Evolutionary conservation across 2,888 invertebrate genomes (phyloP), one percentile per base, ranked within the genome.

Genomic region (Hyposoter didymator): DNA sequence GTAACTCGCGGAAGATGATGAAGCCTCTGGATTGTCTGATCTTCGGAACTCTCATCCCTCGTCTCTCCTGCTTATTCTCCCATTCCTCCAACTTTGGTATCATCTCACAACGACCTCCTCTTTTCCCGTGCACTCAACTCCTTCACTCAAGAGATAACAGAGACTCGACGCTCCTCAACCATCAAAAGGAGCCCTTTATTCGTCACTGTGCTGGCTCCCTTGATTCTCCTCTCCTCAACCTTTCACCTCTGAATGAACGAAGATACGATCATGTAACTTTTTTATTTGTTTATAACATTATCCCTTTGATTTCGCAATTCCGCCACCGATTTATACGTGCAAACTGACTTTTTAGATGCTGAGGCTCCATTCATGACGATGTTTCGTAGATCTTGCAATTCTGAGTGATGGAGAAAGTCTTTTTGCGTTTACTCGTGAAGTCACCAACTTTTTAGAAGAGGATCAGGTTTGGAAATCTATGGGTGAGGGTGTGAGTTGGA

Each of bases 1-100:
- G 78, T 67, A 69, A 78, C 70, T 75, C 79, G 70, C 84, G 82
- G 82, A 19, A 35, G 86, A 67, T 84, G 84, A 84, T 86, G 84
- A 45, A 45, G 84, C 87, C 82, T 84, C 82, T 84, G 75, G 79
- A 66, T 66, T 83, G 67, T 64, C 66, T 19, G 49, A 74, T 69
- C 75, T 81, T 55, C 55, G 73, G 67, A 67, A 67, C 74, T 52
- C 52, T 55, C 55, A 35, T 22, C 64, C 52, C 47, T 39, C 75
- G n/a, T 76, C 70, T 35, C 39, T 39, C 39, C 66, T 84, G 79
- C 72, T 74, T n/a, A n/a, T n/a, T 66, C 43, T 72, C 43, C 72
- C 73, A 55, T 45, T 28, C 52, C 35, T 10, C 14, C 35, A 39
- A 73, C 73, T 73, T 35, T 45, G 39, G 66, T 74, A 79, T 78